These are phyloP conservation scores for Drosophila infuscata DNA, from an alignment of 2,888 invertebrate genomes.

Conservation along the genomic window DNA sequence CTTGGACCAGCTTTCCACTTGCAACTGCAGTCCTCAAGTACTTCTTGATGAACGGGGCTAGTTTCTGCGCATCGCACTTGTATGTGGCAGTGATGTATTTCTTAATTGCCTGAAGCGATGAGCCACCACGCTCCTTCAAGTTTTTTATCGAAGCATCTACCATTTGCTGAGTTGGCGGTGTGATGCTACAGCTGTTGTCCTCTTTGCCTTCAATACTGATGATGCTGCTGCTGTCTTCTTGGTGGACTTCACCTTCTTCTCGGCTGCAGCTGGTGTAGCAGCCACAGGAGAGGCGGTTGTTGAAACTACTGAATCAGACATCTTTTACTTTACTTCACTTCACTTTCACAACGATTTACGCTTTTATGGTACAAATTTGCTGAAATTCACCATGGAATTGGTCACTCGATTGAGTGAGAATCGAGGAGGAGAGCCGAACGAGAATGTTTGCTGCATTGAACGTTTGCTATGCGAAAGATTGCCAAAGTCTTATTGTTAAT, in stretches of 20 bases:
- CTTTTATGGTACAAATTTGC: constrained; percentile 3
- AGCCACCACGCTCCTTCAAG: constrained; percentile 60
- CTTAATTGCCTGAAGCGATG: constrained; percentile 59
- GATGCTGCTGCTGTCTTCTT: constrained; percentile 28
- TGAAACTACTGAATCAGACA: constrained; percentile 50
- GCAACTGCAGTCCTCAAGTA: constrained; percentile 87
- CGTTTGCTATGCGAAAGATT: constrained; percentile 8
- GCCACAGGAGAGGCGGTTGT: constrained; percentile 46
- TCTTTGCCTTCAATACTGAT: constrained; percentile 33
- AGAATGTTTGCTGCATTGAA: constrained; percentile 19
- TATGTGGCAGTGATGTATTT: constrained; percentile 59
- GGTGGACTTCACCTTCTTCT: constrained; percentile 38
- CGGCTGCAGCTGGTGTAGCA: constrained; percentile 27
- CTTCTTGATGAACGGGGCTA: constrained; percentile 87
- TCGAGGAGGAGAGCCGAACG: constrained; percentile 30
- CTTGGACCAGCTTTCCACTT: constrained; percentile 84
- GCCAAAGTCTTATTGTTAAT: constrained; percentile 8
- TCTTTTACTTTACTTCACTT: constrained; percentile 31
- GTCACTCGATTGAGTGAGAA: constrained; percentile 38
- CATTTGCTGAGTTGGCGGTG: constrained; percentile 59
- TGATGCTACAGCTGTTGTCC: constrained; percentile 22
- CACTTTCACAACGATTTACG: constrained; percentile 16
- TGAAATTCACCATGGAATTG: not conserved
- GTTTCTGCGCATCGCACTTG: constrained; percentile 54
- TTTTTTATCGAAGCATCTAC: constrained; percentile 53